These are phyloP conservation scores for Lepus oiostolus DNA, from an alignment of 2,797 vertebrate species.

Conservation along the genomic window DNA sequence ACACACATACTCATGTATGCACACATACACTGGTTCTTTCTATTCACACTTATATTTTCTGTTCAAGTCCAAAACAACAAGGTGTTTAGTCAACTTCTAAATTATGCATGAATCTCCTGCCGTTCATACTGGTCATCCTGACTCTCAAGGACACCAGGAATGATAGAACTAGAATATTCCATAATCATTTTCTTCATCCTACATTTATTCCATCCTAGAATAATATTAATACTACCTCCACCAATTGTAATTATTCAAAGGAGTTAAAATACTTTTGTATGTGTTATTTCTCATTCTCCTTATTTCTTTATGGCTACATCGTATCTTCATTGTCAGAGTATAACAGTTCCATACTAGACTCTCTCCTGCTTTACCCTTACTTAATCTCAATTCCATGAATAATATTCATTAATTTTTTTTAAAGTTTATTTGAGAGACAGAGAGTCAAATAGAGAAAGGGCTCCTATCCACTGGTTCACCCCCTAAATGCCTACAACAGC, in stretches of 20 bases:
- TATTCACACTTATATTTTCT: neutral
- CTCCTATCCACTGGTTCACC: no score
- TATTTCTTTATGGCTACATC: neutral
- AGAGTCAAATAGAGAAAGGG: no score
- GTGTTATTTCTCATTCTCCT: neutral
- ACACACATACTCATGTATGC: neutral
- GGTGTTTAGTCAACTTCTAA: neutral
- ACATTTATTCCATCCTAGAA: neutral
- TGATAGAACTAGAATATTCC: neutral
- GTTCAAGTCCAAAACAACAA: neutral
- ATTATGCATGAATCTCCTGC: neutral
- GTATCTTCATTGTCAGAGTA: neutral
- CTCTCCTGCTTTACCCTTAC: neutral
- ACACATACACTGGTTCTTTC: neutral
- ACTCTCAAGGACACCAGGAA: neutral
- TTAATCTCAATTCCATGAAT: neutral
- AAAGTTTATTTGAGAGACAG: no score
- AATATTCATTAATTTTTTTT: no score
- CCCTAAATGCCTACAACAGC: no score
- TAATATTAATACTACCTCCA: neutral
- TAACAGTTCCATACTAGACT: neutral
- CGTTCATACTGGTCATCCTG: neutral
- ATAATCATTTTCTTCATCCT: neutral
- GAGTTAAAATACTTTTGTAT: neutral
- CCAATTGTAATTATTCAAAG: constrained; percentile 20